phyloP scores from a whole-genome alignment of 2,797 vertebrate species.

The Gouania willdenowi region DNA sequence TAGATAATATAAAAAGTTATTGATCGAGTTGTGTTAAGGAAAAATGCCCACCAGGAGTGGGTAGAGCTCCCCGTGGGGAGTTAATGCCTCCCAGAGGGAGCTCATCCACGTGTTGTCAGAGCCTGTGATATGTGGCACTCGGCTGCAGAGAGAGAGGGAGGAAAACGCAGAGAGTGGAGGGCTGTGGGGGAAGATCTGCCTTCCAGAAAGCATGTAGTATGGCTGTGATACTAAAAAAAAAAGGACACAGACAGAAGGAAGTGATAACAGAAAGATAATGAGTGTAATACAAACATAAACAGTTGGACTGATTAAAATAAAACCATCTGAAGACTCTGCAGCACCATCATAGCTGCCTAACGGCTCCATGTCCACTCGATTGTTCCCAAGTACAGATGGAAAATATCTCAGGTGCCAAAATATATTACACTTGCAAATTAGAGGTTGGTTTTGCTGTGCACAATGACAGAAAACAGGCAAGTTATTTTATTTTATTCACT shows the following conservation, averaged over 20 bases:
- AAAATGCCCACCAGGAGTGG: constrained; percentile 38
- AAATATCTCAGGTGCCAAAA: too few species aligned
- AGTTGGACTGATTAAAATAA: constrained; percentile 41
- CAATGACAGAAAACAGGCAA: too few species aligned
- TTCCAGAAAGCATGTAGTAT: constrained; percentile 5
- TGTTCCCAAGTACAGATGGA: too few species aligned
- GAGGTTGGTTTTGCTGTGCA: too few species aligned
- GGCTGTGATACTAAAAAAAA: constrained; percentile 6
- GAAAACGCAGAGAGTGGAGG: neutral
- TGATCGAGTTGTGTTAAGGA: constrained; percentile 50
- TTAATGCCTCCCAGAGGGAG: constrained; percentile 52
- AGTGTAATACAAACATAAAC: constrained; percentile 59
- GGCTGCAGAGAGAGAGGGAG: constrained; percentile 13
- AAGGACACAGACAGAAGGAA: too few species aligned
- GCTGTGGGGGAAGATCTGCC: neutral
- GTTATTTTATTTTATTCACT: too few species aligned
- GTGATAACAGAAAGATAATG: constrained; percentile 27
- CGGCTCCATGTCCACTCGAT: constrained; percentile 33
- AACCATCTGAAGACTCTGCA: constrained; percentile 29
- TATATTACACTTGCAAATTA: too few species aligned
- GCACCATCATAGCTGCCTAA: constrained; percentile 31
- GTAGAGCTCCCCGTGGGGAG: constrained; percentile 46
- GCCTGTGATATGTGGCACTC: constrained; percentile 41
- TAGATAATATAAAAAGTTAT: constrained; percentile 50
- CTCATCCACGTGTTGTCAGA: constrained; percentile 51